Evolutionary conservation across 2,113 vertebrate species (phyloP), one percentile per base, ranked within the genome.

Genomic region (Stegastes partitus): DNA sequence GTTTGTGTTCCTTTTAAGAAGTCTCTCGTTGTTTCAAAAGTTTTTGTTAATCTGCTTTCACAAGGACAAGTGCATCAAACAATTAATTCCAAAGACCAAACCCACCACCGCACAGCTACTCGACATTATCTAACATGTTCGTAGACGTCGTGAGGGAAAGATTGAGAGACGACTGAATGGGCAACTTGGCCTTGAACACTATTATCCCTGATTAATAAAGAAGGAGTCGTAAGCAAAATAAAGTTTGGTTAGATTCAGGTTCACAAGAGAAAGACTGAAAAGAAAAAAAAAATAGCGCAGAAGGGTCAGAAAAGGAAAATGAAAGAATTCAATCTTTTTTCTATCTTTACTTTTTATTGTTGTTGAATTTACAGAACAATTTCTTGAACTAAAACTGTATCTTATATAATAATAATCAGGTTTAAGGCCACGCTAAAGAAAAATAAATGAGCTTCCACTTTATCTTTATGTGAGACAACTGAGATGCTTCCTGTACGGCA

Each of bases 151-250:
- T 31, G 4, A n/a, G 22, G 37, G 9, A 39, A 39, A 39, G 37
- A 10, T 42, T 42, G 39, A 42, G 39, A 42, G 12, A 42, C 3
- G 14, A 42, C 39, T 42, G 39, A 3, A 23, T 10, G n/a, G 2
- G 75, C 1, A 50, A 18, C 15, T 5, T 31, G 56, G 56, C 39
- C 49, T 44, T 55, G 9, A 28, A 37, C 6, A 15, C 3, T 31
- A 21, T 21, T 21, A n/a, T 11, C n/a, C 14, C 19, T 22, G 3
- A 62, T 82, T 74, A 45, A 74, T 58, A 77, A 77, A 63, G 11
- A 54, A 68, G 26, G 15, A 5, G 42, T 11, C 51, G 22, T 49
- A 4, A 5, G 51, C 6, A 14, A 47, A 50, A 37, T 5, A 44
- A 34, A 15, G 0, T 6, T 16, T 49, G 0, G 22, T 18, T 37